A percentile compares a stretch with the other conserved stretches of the same genome.
Evolutionary conservation across 2,113 vertebrate species (phyloP).

Genomic region (Boleophthalmus pectinirostris): DNA sequence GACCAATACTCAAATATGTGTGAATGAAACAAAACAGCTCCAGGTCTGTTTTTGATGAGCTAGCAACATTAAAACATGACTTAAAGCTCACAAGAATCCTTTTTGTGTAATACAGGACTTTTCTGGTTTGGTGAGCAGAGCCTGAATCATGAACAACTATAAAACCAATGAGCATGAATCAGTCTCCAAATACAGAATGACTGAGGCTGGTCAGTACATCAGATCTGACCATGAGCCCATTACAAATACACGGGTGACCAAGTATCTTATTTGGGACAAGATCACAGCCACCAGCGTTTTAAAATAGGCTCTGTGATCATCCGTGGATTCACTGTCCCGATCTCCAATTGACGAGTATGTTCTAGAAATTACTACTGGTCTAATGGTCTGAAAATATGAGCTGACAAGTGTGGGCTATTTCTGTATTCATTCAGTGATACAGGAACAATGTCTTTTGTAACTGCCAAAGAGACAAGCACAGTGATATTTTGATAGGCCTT

Average conservation of each 20-base stretch:
- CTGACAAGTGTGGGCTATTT: background rate
- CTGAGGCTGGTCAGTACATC: background rate
- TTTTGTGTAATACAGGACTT: no score
- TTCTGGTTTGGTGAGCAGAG: background rate
- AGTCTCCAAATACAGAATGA: conserved; percentile 13
- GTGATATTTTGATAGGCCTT: background rate
- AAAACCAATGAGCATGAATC: conserved; percentile 17
- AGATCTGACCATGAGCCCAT: background rate
- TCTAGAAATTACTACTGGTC: background rate
- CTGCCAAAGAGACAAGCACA: background rate
- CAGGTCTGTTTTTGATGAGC: no score
- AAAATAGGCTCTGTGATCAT: background rate
- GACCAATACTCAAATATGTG: no score
- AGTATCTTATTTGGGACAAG: background rate
- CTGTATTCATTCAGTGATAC: background rate
- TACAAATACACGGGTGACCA: background rate
- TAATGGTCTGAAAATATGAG: conserved; percentile 9
- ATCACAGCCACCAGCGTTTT: background rate
- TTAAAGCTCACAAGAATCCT: no score
- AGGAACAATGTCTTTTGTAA: background rate
- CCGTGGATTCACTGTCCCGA: background rate
- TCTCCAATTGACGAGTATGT: background rate
- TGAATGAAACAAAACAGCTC: no score
- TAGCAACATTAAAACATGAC: no score
- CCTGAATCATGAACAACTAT: conserved; percentile 34